Conservation (phyloP, 1,140 invertebrate species). For the Rhyzopertha dominica region DNA sequence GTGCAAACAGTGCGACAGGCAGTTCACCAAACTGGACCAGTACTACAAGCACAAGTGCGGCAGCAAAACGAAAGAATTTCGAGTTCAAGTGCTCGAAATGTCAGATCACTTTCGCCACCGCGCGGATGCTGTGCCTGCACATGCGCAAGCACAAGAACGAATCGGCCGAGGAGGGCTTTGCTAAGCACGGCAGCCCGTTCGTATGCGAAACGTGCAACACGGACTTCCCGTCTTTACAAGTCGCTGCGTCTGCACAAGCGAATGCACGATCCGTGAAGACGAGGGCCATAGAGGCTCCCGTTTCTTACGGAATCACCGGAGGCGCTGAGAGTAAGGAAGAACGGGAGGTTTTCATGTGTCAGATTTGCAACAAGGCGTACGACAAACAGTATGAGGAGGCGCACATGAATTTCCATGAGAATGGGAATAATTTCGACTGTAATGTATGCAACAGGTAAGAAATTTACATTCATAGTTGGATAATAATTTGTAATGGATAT, state of each 20-base stretch:
- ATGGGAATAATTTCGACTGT: constrained; percentile 46
- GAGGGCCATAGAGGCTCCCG: constrained; percentile 50
- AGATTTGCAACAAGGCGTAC: constrained; percentile 53
- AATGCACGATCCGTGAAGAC: constrained; percentile 64
- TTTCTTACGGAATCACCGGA: constrained; percentile 37
- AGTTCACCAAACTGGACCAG: constrained; percentile 31
- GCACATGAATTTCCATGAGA: constrained; percentile 60
- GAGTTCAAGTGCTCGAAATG: too few species aligned
- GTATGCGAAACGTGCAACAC: constrained; percentile 60
- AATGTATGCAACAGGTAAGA: constrained; percentile 41
- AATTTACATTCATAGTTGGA: too few species aligned
- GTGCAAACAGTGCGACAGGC: constrained; percentile 31
- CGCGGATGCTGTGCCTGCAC: constrained; percentile 39
- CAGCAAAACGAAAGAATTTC: constrained; percentile 40
- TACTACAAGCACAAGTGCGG: constrained; percentile 35
- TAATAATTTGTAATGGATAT: too few species aligned
- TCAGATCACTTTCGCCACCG: too few species aligned
- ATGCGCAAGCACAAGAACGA: constrained; percentile 1
- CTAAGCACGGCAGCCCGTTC: constrained; percentile 28
- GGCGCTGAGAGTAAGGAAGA: constrained; percentile 16
- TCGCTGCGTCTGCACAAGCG: constrained; percentile 62
- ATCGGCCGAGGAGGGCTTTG: constrained; percentile 9
- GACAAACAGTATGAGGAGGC: constrained; percentile 56
- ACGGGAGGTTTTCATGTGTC: constrained; percentile 26
- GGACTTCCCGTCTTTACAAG: constrained; percentile 60